Percentiles rank a stretch among this genome's conserved stretches.
phyloP scores from a whole-genome alignment of 2,797 vertebrate genomes.

The Phyllotis vaccarum region DNA sequence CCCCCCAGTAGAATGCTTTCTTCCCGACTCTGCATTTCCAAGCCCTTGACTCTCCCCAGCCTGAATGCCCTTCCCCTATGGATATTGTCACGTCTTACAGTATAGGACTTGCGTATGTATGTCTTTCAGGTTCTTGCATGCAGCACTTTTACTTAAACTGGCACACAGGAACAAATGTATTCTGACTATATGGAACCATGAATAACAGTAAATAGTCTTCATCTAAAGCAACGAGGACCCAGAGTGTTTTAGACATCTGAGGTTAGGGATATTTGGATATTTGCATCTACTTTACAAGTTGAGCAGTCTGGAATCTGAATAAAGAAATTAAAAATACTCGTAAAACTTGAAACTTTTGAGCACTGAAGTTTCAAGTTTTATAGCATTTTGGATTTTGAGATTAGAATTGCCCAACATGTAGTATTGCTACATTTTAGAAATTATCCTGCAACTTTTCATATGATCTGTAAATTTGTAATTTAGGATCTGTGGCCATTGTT shows the following conservation, averaged over 20 bases:
- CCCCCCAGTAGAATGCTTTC: not conserved
- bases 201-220: not conserved
- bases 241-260: not conserved
- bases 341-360: not conserved
- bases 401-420: not conserved
- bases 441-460: not conserved
- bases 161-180: not conserved
- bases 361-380: not conserved
- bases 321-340: not conserved
- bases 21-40: not conserved
- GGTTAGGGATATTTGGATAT: not conserved
- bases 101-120: not conserved
- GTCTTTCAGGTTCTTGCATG: not conserved
- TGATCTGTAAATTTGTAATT: not conserved
- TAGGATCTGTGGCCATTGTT: not conserved
- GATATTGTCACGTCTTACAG: fast-evolving
- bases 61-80: not conserved
- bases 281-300: not conserved
- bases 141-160: no score
- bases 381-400: not conserved
- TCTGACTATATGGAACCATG: not conserved
- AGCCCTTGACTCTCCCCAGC: not conserved
- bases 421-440: not conserved
- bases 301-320: not conserved
- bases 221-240: not conserved